Conservation (phyloP, 2,113 vertebrate genomes). For the Dicentrarchus labrax region DNA sequence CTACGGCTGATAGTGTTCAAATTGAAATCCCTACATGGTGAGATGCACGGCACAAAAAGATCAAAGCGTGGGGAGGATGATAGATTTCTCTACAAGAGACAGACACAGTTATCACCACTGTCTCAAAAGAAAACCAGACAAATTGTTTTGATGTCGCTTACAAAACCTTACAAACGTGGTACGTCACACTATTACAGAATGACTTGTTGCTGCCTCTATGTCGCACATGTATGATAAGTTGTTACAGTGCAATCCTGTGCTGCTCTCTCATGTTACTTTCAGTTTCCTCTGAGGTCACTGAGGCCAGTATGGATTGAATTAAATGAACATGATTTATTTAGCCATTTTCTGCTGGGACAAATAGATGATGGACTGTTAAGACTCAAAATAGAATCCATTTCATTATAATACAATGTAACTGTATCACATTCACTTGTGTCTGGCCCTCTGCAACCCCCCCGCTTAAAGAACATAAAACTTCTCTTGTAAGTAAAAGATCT, state of each 20-base stretch:
- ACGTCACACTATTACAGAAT: background rate
- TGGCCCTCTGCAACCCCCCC: background rate
- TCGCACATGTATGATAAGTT: background rate
- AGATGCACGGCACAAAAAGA: constrained; percentile 55
- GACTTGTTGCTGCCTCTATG: background rate
- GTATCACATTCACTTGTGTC: constrained; percentile 3
- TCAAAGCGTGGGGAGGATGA: constrained; percentile 64
- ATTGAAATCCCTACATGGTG: constrained; percentile 66
- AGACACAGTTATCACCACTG: constrained; percentile 26
- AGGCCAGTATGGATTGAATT: constrained; percentile 33
- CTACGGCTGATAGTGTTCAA: constrained; percentile 62
- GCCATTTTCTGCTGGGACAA: constrained; percentile 23
- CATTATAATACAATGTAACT: constrained; percentile 31
- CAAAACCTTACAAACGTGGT: constrained; percentile 17
- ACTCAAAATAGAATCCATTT: constrained; percentile 30
- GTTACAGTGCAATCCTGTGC: background rate
- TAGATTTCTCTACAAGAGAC: constrained; percentile 26
- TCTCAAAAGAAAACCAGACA: constrained; percentile 41
- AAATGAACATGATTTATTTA: constrained; percentile 35
- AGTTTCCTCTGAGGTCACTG: constrained; percentile 34
- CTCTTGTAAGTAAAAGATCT: constrained; percentile 10
- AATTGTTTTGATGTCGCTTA: constrained; percentile 29
- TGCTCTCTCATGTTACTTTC: background rate
- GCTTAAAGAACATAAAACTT: background rate
- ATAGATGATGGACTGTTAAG: constrained; percentile 7